phyloP scores from a whole-genome alignment of 2,888 invertebrate genomes.

The Lottia gigantea region DNA sequence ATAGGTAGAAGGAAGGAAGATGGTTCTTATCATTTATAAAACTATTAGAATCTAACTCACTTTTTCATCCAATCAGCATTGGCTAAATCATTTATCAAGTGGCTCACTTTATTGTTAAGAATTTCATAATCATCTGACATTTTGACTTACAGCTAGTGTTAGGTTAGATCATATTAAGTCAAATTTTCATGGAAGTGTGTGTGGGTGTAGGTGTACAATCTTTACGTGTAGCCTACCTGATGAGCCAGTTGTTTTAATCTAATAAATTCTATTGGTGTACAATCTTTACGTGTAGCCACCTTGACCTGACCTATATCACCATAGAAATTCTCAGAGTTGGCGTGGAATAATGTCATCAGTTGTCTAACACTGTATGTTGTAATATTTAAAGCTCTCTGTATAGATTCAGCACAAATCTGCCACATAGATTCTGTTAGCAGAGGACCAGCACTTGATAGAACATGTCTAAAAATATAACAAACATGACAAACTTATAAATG shows the following conservation, averaged over 20 bases:
- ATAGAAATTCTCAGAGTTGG: slow-evolving; percentile 93
- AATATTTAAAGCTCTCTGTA: slow-evolving; percentile 82
- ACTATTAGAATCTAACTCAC: too few relatives aligned
- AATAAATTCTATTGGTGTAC: slow-evolving; percentile 84
- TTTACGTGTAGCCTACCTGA: slow-evolving; percentile 77
- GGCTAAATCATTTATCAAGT: too few relatives aligned
- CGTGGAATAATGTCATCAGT: slow-evolving; percentile 88
- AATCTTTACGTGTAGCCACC: slow-evolving; percentile 90
- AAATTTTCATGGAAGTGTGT: too few relatives aligned
- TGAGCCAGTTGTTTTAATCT: slow-evolving; percentile 88
- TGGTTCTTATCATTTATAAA: too few relatives aligned
- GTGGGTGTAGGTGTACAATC: too few relatives aligned
- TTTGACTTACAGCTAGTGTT: too few relatives aligned
- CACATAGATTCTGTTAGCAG: slow-evolving; percentile 83
- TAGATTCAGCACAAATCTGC: slow-evolving; percentile 84
- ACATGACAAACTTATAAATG: too few relatives aligned
- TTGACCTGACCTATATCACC: slow-evolving; percentile 88
- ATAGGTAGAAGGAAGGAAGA: too few relatives aligned
- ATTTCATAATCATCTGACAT: too few relatives aligned
- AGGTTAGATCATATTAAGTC: too few relatives aligned
- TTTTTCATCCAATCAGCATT: too few relatives aligned
- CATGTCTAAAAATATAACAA: slow-evolving; percentile 57
- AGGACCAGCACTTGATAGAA: slow-evolving; percentile 82
- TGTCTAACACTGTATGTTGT: slow-evolving; percentile 88
- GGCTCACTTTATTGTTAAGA: too few relatives aligned